Conservation (phyloP, 2,797 vertebrate genomes). For the Lateolabrax maculatus region DNA sequence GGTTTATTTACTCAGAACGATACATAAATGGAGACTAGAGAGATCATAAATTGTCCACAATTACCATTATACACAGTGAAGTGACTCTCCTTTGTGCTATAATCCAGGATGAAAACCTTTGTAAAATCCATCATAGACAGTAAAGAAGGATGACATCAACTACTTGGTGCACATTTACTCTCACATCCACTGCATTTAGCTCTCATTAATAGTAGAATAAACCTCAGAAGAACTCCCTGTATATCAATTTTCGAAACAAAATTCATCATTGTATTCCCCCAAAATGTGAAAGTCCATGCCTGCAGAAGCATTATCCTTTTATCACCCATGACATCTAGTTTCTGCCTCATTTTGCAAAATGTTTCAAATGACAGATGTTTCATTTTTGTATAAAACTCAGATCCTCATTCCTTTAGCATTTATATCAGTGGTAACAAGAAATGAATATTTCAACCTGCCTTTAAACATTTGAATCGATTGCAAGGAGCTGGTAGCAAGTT, state of each 20-base stretch:
- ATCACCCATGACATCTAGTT: slow-evolving; percentile 21
- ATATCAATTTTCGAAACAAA: slow-evolving; percentile 32
- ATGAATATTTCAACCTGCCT: slow-evolving; percentile 30
- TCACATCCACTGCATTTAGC: slow-evolving; percentile 34
- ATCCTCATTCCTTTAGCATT: slow-evolving; percentile 14
- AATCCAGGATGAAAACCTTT: slow-evolving; percentile 67
- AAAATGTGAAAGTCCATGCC: slow-evolving; percentile 24
- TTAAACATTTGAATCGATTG: slow-evolving; percentile 35
- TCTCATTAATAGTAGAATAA: slow-evolving; percentile 47
- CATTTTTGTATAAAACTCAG: slow-evolving; percentile 2
- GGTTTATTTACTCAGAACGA: slow-evolving; percentile 82
- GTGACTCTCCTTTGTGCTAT: slow-evolving; percentile 71
- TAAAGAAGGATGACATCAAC: slow-evolving; percentile 43
- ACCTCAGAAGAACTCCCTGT: slow-evolving; percentile 29
- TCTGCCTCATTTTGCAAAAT: slow-evolving; percentile 15
- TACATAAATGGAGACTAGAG: slow-evolving; percentile 75
- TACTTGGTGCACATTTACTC: slow-evolving; percentile 45
- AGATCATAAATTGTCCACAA: slow-evolving; percentile 79
- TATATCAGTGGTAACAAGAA: slow-evolving; percentile 31
- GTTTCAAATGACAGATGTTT: slow-evolving; percentile 26
- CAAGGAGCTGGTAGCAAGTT: slow-evolving; percentile 39
- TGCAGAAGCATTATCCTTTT: slow-evolving; percentile 28
- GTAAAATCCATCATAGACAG: slow-evolving; percentile 59
- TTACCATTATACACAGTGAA: slow-evolving; percentile 73
- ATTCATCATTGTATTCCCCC: slow-evolving; percentile 24